Percentiles rank a stretch among this genome's conserved stretches.
These are phyloP conservation scores for Cryptoprocta ferox DNA, from an alignment of 2,797 vertebrate genomes.

Conservation along the genomic window DNA sequence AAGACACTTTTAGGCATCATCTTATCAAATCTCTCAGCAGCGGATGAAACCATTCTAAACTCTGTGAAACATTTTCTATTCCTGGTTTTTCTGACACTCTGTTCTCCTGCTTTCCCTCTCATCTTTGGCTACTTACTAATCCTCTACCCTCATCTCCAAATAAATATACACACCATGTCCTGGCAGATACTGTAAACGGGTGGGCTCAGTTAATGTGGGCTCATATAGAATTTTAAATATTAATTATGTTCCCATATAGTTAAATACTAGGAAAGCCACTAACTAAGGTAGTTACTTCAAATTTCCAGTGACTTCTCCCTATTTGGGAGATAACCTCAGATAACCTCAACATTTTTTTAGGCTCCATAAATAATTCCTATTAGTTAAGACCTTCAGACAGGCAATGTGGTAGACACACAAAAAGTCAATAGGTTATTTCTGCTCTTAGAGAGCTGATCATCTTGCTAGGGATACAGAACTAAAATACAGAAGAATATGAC, in stretches of 20 bases:
- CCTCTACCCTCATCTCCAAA: not conserved
- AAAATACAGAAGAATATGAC: constrained; percentile 4
- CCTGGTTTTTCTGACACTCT: not conserved
- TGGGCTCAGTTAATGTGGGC: not conserved
- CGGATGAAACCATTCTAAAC: not conserved
- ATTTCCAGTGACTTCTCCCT: not conserved
- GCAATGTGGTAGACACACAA: not conserved
- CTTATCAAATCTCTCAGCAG: not conserved
- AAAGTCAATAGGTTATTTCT: not conserved
- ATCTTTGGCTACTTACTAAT: not conserved
- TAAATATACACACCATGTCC: not conserved
- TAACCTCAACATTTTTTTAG: not conserved
- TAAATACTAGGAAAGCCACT: not conserved
- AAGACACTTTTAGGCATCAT: not conserved
- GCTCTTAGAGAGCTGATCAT: not conserved
- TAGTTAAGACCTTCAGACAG: not conserved
- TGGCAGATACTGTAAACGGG: not conserved
- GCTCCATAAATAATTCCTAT: not conserved
- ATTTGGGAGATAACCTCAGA: not conserved
- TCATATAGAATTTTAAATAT: not conserved
- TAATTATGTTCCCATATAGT: not conserved
- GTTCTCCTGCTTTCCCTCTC: not conserved
- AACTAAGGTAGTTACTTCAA: not conserved
- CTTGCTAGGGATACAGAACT: not conserved
- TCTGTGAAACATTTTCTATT: not conserved